Percentiles rank a stretch among this genome's conserved stretches.
Evolutionary conservation across 2,888 invertebrate species (phyloP).

Genomic region (Notocelia uddmanniana): DNA sequence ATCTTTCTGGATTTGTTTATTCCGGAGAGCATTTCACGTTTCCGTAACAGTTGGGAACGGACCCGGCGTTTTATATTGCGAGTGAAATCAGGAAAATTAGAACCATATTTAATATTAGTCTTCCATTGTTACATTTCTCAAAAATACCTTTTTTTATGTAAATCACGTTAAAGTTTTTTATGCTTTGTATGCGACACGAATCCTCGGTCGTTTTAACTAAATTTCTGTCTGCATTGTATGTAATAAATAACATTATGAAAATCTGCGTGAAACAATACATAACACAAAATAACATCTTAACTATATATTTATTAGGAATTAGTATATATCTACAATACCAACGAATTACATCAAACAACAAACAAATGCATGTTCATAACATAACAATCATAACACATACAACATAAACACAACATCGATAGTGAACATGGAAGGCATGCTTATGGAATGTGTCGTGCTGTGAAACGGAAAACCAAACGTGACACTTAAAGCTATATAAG

Average conservation of each 20-base stretch:
- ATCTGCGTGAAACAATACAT: constrained; percentile 11
- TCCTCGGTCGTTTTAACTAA: not conserved
- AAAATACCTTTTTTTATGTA: not conserved
- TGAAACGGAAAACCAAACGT: constrained; percentile 52
- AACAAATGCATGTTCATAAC: constrained; percentile 20
- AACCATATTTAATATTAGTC: no score
- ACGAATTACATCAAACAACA: constrained; percentile 19
- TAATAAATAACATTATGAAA: not conserved
- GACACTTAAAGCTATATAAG: constrained; percentile 54
- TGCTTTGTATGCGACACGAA: constrained; percentile 6
- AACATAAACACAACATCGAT: constrained; percentile 20
- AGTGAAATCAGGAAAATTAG: not conserved
- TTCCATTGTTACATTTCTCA: no score
- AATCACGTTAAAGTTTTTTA: not conserved
- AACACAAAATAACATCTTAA: constrained; percentile 17
- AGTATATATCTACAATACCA: constrained; percentile 25
- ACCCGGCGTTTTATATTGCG: not conserved
- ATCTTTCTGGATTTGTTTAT: not conserved
- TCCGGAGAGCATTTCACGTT: not conserved
- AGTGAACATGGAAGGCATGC: constrained; percentile 45
- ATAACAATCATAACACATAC: not conserved
- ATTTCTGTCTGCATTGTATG: not conserved
- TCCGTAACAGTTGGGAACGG: not conserved
- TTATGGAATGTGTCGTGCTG: constrained; percentile 52
- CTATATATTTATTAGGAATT: constrained; percentile 35